Base-by-base conservation (phyloP, 2,888 invertebrate genomes). In the Drosophila nigricruria region DNA sequence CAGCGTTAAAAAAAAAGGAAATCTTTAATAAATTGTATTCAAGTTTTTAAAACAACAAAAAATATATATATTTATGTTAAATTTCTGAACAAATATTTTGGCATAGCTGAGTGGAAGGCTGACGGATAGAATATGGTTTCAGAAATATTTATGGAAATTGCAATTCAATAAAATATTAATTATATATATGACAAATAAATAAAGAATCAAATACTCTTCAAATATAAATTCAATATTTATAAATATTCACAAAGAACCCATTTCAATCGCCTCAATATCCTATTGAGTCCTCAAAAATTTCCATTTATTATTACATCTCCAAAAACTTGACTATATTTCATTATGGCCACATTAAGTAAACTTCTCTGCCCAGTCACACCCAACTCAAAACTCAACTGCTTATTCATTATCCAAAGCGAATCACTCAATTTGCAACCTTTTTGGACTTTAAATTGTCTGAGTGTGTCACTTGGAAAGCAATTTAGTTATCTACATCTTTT, bases 401-500 rank as follows among this genome's bases (percentile, higher is more conserved):
- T 62, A 52, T 56, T 62, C 49, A 77, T 72, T 72, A 63, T 57
- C 57, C 50, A 16, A n/a, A 57, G 27, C n/a, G 58, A 67, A 77
- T 77, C 79, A 75, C 61, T 79, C 67, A 79, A 79, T 67, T 79
- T 64, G 42, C 32, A 79, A 63, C 66, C 63, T 67, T 74, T 74
- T 74, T 65, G 43, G 58, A 61, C 70, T 65, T 63, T 68, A 30
- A 60, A 67, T 45, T 60, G 57, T 45, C 36, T 54, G 80, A 78
- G 80, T 69, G 80, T 76, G 53, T 71, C 78, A 76, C 80, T 78
- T 78, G 72, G 68, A 73, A 42, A 64, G 66, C 77, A 78, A 78
- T 78, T 78, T 69, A 67, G 78, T 73, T 78, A 78, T 78, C 78
- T 77, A 76, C 73, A 80, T 73, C 77, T 68, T 68, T 63, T 16